Evolutionary conservation across 1,140 invertebrate species (phyloP).

Genomic region (Cotesia glomerata): DNA sequence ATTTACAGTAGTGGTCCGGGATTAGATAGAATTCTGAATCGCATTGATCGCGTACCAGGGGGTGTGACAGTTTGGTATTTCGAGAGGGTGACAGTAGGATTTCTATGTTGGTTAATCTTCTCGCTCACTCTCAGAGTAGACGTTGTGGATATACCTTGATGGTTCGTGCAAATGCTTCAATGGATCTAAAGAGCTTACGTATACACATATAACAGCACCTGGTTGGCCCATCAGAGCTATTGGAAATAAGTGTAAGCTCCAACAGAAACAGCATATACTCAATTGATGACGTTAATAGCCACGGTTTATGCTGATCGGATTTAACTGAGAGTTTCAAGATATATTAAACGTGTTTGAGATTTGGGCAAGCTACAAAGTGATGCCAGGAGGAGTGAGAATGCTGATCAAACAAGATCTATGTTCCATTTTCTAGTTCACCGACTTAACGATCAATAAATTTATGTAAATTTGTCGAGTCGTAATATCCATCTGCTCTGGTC

Average conservation of each 20-base stretch:
- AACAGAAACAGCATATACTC: neutral
- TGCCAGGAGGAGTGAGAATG: conserved; percentile 8
- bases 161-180: no score
- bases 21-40: neutral
- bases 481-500: neutral
- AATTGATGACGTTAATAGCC: neutral
- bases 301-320: conserved; percentile 2
- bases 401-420: conserved; percentile 32
- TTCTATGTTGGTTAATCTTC: no score
- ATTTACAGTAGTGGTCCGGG: neutral
- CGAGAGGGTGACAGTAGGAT: neutral
- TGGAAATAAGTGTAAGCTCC: neutral
- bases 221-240: neutral
- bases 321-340: no score
- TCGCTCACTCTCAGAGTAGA: no score
- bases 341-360: neutral
- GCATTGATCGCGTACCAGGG: neutral
- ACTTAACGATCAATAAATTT: conserved; percentile 1
- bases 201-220: neutral
- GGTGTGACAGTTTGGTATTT: neutral
- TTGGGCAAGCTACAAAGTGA: neutral
- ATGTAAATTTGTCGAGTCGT: neutral
- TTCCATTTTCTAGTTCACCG: neutral
- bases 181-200: neutral
- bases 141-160: no score